Base-by-base conservation (phyloP, 1,140 invertebrate genomes). In the Phocides pigmalion region DNA sequence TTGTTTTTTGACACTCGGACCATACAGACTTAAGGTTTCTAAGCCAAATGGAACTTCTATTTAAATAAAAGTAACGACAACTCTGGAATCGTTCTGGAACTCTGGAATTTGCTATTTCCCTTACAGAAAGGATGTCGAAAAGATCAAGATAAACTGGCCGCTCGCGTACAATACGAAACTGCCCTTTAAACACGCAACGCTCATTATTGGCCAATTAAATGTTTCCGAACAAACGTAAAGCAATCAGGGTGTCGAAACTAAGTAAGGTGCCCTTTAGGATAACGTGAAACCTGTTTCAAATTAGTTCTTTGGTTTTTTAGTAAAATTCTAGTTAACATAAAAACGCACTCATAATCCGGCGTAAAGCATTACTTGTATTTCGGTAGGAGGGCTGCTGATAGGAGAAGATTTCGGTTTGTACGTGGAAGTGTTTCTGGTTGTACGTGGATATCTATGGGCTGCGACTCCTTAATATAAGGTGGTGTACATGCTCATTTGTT, bases 111-210 rank as follows among this genome's bases (percentile, higher is more conserved):
- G 28, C 14, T 53, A 11, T 15, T 37, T 19, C n/a, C 11, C 15
- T 50, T 53, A 19, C 17, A 53, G 35, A 41, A 54, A 41, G 35
- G 19, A 54, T 54, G 32, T 41, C 17, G 22, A 20, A 51, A 8
- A 44, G 14, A 58, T 35, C 0, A 41, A 41, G 35, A 59, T 59
- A 59, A 37, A 11, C 6, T 20, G 42, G 16, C 56, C 56, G 25
- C 4, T 46, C 25, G 28, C 44, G 20, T 54, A 17, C 62, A 46
- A 71, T 53, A 69, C 66, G 61, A 72, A 79, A 76, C 76, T 69
- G 69, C 76, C 74, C 69, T 76, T 76, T 74, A 15, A 66, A 49
- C 73, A 79, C 69, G 73, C 71, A 68, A 76, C 37, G 63, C 64
- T 64, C 58, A 68, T 74, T 79, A 68, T 70, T 64, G 56, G 42